Conservation (phyloP, 1,140 invertebrate genomes). For the Heliconius hermathena region DNA sequence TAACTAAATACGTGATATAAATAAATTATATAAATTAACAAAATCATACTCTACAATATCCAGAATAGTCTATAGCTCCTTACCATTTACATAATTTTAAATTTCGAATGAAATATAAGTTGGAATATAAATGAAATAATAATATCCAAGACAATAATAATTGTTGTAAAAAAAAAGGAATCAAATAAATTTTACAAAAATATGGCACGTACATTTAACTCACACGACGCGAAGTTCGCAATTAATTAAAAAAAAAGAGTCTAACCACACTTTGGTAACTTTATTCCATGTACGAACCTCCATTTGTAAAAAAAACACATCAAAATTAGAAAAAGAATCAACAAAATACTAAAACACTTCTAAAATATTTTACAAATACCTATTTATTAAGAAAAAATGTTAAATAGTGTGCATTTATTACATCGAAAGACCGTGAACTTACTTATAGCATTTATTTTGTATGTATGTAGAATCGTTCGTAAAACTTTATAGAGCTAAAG, state of each 20-base stretch:
- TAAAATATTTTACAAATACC: constrained; percentile 60
- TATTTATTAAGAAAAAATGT: constrained; percentile 61
- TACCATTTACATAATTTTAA: neutral
- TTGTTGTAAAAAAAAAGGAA: constrained; percentile 2
- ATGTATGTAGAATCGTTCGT: constrained; percentile 22
- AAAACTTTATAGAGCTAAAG: constrained; percentile 13
- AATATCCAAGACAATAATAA: constrained; percentile 18
- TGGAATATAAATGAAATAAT: neutral
- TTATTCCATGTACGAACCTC: constrained; percentile 38
- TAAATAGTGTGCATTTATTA: constrained; percentile 77
- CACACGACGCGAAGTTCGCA: constrained; percentile 15
- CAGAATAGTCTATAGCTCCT: constrained; percentile 17
- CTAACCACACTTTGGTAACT: constrained; percentile 46
- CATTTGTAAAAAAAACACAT: constrained; percentile 16
- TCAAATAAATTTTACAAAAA: constrained; percentile 20
- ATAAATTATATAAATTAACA: constrained; percentile 41
- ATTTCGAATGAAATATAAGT: neutral
- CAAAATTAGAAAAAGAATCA: constrained; percentile 21
- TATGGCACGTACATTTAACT: constrained; percentile 40
- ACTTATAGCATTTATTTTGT: constrained; percentile 40
- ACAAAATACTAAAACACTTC: constrained; percentile 40
- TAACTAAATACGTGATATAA: constrained; percentile 36
- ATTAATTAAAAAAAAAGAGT: constrained; percentile 24
- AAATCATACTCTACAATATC: constrained; percentile 26
- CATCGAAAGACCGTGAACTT: constrained; percentile 69